Evolutionary conservation across 2,113 vertebrate genomes (phyloP).

Genomic region (Seriola aureovittata): DNA sequence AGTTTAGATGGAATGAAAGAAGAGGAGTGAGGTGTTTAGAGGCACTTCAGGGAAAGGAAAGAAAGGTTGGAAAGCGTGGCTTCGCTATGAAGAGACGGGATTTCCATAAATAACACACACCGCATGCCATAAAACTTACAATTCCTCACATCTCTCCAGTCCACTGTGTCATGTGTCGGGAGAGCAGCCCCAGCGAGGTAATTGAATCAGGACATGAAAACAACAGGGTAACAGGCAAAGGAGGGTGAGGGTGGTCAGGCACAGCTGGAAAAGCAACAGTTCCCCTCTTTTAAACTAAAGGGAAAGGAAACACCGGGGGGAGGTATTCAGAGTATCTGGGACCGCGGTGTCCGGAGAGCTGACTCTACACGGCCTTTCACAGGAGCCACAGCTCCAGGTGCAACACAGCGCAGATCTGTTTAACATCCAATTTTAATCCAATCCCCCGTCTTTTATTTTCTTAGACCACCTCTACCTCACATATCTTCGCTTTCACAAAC

Average conservation of each 20-base stretch:
- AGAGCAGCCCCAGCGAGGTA: conserved; percentile 61
- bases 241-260: conserved; percentile 52
- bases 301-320: conserved; percentile 55
- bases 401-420: conserved; percentile 46
- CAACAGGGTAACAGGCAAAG: conserved; percentile 45
- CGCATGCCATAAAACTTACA: conserved; percentile 56
- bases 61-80: neutral
- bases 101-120: conserved; percentile 71
- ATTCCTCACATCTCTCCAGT: conserved; percentile 38
- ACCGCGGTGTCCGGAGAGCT: conserved; percentile 52
- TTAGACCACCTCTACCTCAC: neutral
- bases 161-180: conserved; percentile 53
- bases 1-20: conserved; percentile 47
- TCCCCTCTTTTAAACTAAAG: conserved; percentile 46
- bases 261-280: conserved; percentile 88
- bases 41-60: conserved; percentile 32
- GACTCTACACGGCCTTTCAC: conserved; percentile 47
- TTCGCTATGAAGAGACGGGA: conserved; percentile 43
- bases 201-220: conserved; percentile 72
- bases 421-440: conserved; percentile 34
- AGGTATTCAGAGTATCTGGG: conserved; percentile 34
- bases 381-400: conserved; percentile 61
- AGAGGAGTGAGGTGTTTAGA: conserved; percentile 25
- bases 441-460: neutral
- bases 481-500: neutral